Evolutionary conservation across 1,140 invertebrate species (phyloP).

Genomic region (Saccostrea cuccullata): DNA sequence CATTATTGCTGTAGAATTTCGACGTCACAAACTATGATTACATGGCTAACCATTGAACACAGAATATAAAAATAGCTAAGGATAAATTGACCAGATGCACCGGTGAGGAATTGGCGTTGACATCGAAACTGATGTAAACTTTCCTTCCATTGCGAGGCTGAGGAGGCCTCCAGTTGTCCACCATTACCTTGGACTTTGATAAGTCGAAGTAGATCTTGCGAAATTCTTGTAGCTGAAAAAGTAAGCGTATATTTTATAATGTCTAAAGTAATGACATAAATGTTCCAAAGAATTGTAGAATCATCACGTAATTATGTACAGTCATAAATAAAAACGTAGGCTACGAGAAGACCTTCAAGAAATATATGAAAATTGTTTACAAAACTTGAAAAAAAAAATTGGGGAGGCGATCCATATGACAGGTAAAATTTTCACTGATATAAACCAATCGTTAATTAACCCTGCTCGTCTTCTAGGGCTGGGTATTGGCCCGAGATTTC

Average conservation of each 20-base stretch:
- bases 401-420: no score
- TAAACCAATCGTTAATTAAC: no score
- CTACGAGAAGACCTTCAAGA: no score
- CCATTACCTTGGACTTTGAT: neutral
- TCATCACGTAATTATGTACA: no score
- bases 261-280: neutral
- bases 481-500: no score
- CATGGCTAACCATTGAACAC: neutral
- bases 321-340: neutral
- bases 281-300: neutral
- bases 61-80: neutral
- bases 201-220: conserved; percentile 2
- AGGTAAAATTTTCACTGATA: no score
- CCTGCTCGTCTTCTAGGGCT: no score
- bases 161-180: conserved; percentile 50
- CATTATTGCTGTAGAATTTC: no score
- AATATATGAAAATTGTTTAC: neutral
- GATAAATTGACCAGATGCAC: neutral
- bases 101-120: neutral
- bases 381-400: neutral
- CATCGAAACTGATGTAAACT: conserved; percentile 39
- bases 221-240: conserved; percentile 36
- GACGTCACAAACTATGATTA: neutral
- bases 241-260: neutral
- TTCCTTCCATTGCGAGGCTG: conserved; percentile 41